Evolutionary conservation across 2,888 invertebrate species (phyloP), one percentile per base, ranked within the genome.

Genomic region (Suillia variegata): DNA sequence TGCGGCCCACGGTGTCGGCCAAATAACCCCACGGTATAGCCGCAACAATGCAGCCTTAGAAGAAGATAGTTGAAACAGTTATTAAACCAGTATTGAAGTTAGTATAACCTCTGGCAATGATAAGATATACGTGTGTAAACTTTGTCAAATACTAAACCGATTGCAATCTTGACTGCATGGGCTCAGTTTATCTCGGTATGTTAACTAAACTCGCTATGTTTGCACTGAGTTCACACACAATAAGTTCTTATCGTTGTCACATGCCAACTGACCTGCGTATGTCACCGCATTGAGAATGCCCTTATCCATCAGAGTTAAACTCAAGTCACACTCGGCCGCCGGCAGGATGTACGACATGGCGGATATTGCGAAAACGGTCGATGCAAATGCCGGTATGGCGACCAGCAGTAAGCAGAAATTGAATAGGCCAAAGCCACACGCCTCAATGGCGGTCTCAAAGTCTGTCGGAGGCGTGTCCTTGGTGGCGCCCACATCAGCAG

Each of bases 241-340:
- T 51, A 17, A 6, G 50, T 2, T 24, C 12, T 6, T 6, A 42
- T 26, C 10, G 5, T 26, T 26, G n/a, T n/a, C n/a, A n/a, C n/a
- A n/a, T n/a, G n/a, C n/a, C n/a, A n/a, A n/a, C n/a, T n/a, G n/a
- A 89, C 92, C 92, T 76, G 87, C 85, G 80, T 90, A 92, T 13
- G 89, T 88, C 62, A 88, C 85, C 5, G 88, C 88, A 61, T 88
- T 88, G 6, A 92, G 81, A 1, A 87, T 81, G 3, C 92, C 92
- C 84, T 91, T 91, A 54, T 90, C 86, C 21, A 89, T 73, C 10
- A 89, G 80, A 10, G 85, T 86, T 24, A 92, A 82, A 33, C 87
- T 76, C 71, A 92, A 85, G 67, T 90, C 89, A 70, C 91, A 92
- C 76, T 90, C 88, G 0, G 90, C 89, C 21, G 87, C 86, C 1